A percentile compares a stretch with the other conserved stretches of the same genome.
Conservation (phyloP, 2,888 invertebrate genomes). For the Zonitis immaculata region DNA sequence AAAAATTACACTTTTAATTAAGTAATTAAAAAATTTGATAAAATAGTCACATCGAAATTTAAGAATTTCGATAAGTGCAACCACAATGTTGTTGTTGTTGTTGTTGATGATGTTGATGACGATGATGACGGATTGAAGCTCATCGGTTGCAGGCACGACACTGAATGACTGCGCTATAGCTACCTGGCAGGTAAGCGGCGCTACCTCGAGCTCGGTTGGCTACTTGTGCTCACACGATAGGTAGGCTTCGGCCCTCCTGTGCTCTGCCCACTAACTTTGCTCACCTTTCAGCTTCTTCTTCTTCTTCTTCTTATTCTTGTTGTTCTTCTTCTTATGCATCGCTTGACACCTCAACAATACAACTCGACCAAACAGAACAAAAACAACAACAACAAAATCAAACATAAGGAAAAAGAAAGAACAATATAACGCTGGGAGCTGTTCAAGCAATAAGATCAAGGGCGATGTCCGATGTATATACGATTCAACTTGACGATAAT, state of each 20-base stretch:
- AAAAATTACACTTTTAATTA: not conserved
- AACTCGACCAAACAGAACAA: not conserved
- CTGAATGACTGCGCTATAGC: conserved; percentile 47
- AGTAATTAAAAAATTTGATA: too few species aligned
- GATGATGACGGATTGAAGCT: conserved; percentile 38
- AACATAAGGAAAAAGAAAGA: not conserved
- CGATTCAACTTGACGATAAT: not conserved
- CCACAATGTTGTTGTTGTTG: not conserved
- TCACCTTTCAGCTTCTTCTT: conserved; percentile 34
- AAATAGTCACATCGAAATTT: too few species aligned
- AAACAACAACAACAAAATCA: not conserved
- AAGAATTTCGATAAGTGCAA: too few species aligned
- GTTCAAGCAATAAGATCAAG: not conserved
- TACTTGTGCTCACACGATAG: conserved; percentile 46
- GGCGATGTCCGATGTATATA: not conserved
- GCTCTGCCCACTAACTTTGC: conserved; percentile 46
- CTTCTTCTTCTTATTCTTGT: conserved; percentile 9
- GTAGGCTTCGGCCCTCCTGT: conserved; percentile 46
- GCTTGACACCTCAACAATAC: too few species aligned
- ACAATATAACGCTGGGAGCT: not conserved
- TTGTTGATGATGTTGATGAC: not conserved
- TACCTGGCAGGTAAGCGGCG: conserved; percentile 46
- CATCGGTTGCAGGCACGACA: conserved; percentile 48
- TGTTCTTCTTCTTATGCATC: not conserved
- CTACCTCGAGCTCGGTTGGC: conserved; percentile 49